Evolutionary conservation across 2,113 vertebrate species (phyloP).

Genomic region (Symphodus melops): DNA sequence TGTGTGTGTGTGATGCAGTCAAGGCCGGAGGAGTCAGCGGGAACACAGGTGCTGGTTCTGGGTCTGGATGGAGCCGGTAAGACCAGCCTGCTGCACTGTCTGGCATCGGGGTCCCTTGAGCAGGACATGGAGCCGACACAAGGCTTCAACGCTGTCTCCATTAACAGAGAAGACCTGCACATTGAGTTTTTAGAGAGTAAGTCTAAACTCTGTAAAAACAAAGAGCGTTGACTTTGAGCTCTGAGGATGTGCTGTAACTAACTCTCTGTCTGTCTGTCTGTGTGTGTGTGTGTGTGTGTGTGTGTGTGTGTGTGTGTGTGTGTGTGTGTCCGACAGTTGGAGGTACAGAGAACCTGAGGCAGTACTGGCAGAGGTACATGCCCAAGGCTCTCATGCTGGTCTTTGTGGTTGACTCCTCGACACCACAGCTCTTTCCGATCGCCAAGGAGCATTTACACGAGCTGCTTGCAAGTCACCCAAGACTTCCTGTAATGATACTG

Average conservation of each 20-base stretch:
- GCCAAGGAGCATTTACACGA: slow-evolving; percentile 89
- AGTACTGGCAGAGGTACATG: slow-evolving; percentile 89
- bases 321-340: slow-evolving; percentile 83
- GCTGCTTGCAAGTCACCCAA: slow-evolving; percentile 82
- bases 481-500: slow-evolving; percentile 90
- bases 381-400: slow-evolving; percentile 87
- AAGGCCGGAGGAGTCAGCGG: slow-evolving; percentile 1
- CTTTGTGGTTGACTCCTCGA: slow-evolving; percentile 92
- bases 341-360: slow-evolving; percentile 87
- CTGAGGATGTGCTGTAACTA: neutral
- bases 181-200: slow-evolving; percentile 95
- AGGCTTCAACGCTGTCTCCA: slow-evolving; percentile 89
- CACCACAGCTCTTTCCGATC: slow-evolving; percentile 84
- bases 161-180: slow-evolving; percentile 85
- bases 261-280: neutral
- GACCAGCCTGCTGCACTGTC: slow-evolving; percentile 88
- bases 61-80: slow-evolving; percentile 96
- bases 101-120: slow-evolving; percentile 85
- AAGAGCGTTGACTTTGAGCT: neutral
- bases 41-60: slow-evolving; percentile 90
- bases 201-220: slow-evolving; percentile 30
- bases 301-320: too few relatives aligned
- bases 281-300: neutral
- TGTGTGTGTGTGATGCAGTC: slow-evolving; percentile 71
- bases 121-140: slow-evolving; percentile 85